phyloP scores from a whole-genome alignment of 2,113 vertebrate genomes.

The Nycticryphes semicollaris region DNA sequence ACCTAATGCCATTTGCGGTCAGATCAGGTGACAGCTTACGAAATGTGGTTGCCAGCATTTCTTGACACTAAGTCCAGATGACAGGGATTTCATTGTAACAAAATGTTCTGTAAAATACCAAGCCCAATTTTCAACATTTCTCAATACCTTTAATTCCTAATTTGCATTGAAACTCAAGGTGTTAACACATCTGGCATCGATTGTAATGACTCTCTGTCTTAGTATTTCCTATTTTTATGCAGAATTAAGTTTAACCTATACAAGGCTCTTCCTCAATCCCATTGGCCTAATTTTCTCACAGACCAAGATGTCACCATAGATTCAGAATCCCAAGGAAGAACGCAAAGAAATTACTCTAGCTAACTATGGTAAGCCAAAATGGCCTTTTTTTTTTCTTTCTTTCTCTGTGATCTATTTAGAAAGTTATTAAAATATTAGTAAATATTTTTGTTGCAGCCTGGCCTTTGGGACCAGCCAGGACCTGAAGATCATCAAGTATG shows the following conservation, averaged over 20 bases:
- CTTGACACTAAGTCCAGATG: background rate
- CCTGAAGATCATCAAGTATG: background rate
- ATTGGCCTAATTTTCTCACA: background rate
- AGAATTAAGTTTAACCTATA: background rate
- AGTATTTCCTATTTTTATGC: background rate
- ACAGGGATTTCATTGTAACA: background rate
- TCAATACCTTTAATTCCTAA: background rate
- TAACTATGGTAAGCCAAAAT: background rate
- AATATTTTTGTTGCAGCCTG: background rate
- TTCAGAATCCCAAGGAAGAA: background rate
- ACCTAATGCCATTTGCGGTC: background rate
- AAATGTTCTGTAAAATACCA: background rate
- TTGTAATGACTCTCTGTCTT: background rate
- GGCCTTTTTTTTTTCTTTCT: background rate
- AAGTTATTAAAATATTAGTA: background rate
- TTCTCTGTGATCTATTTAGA: background rate
- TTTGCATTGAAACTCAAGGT: background rate
- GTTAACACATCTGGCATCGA: background rate
- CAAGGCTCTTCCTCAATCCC: background rate
- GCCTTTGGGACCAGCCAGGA: background rate
- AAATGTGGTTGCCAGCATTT: rapidly evolving
- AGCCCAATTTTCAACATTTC: background rate
- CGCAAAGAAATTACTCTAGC: background rate
- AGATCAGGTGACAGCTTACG: background rate
- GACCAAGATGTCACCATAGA: background rate